A percentile compares a stretch with the other conserved stretches of the same genome.
phyloP scores from a whole-genome alignment of 2,113 vertebrate species.

The Chaetura pelagica region DNA sequence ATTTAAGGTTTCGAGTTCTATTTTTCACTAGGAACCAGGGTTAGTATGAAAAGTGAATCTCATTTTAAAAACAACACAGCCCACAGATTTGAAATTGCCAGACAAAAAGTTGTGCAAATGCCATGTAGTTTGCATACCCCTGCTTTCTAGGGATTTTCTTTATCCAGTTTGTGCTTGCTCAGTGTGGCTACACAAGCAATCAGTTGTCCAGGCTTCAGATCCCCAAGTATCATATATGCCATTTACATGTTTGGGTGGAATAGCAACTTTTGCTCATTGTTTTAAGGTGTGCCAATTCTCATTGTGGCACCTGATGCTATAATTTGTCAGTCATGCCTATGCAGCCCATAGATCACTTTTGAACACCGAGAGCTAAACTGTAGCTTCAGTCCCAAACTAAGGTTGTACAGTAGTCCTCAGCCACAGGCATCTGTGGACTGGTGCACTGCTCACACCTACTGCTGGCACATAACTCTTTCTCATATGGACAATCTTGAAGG shows the following conservation, averaged over 20 bases:
- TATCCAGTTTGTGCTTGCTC: background rate
- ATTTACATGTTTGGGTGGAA: background rate
- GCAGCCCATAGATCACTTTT: background rate
- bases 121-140: background rate
- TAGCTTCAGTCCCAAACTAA: background rate
- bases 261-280: background rate
- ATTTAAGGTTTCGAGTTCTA: background rate
- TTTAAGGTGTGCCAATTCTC: background rate
- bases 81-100: background rate
- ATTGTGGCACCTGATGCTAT: background rate
- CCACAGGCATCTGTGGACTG: rapidly evolving
- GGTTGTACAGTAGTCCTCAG: background rate
- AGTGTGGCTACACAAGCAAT: background rate
- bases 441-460: background rate
- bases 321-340: background rate
- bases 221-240: rapidly evolving
- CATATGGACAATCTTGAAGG: background rate
- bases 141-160: background rate
- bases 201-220: background rate
- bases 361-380: background rate
- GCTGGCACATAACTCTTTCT: background rate
- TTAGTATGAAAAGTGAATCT: background rate
- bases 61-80: background rate
- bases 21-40: background rate
- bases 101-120: background rate